Evolutionary conservation across 2,888 invertebrate genomes (phyloP).

Genomic region (Invenusta paracnida): DNA sequence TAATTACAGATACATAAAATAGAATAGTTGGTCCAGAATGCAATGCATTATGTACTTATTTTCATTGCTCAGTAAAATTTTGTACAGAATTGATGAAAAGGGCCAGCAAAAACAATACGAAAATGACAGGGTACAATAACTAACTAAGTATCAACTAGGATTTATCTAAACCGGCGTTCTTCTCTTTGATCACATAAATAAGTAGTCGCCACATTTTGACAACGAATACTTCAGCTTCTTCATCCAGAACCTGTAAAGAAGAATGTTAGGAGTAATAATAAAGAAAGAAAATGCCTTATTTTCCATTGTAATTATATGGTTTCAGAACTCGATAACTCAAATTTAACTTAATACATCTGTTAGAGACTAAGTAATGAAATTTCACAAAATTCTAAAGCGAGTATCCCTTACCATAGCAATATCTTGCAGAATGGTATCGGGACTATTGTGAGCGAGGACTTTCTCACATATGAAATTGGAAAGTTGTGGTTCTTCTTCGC

Average conservation of each 20-base stretch:
- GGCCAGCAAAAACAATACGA: too few species aligned
- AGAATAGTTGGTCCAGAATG: too few species aligned
- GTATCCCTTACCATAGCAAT: slow-evolving; percentile 86
- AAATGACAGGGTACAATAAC: too few species aligned
- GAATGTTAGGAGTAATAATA: neutral
- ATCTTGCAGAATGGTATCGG: slow-evolving; percentile 90
- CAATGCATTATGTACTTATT: too few species aligned
- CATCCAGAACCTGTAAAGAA: slow-evolving; percentile 83
- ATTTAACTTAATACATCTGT: too few species aligned
- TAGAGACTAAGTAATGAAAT: neutral
- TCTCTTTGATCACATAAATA: slow-evolving; percentile 98
- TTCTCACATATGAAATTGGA: slow-evolving; percentile 99
- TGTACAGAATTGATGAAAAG: too few species aligned
- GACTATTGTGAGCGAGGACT: slow-evolving; percentile 84
- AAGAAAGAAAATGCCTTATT: too few species aligned
- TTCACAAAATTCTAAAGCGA: neutral
- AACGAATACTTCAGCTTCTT: slow-evolving; percentile 98
- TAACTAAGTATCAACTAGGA: slow-evolving; percentile 14
- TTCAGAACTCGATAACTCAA: too few species aligned
- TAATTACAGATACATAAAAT: too few species aligned
- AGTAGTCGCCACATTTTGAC: slow-evolving; percentile 99
- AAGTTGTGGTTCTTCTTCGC: slow-evolving; percentile 93
- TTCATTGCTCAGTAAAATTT: too few species aligned
- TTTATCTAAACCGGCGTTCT: slow-evolving; percentile 82
- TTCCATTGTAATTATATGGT: too few species aligned